phyloP scores from a whole-genome alignment of 2,888 invertebrate genomes.

The Gonocerus acuteangulatus region DNA sequence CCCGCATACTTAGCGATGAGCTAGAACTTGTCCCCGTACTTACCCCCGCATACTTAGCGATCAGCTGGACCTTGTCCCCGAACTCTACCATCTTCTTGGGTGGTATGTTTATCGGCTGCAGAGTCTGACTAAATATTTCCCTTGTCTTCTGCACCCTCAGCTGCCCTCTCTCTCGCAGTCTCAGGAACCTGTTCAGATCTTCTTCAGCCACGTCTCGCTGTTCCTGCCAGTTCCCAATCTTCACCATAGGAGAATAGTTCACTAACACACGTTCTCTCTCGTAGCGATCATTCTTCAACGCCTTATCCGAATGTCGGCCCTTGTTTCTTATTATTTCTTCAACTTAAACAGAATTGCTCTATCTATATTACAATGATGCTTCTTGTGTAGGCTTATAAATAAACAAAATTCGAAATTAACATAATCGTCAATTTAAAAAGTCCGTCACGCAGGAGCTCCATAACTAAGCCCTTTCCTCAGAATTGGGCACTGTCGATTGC shows the following conservation, averaged over 20 bases:
- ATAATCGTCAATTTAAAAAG: no score
- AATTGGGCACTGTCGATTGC: no score
- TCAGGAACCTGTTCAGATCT: slow-evolving; percentile 6
- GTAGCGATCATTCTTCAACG: background rate
- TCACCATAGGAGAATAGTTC: slow-evolving; percentile 9
- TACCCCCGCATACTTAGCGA: background rate
- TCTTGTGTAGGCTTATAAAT: no score
- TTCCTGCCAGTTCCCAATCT: slow-evolving; percentile 13
- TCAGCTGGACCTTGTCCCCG: slow-evolving; percentile 11
- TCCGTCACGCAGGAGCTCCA: no score
- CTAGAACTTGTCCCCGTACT: no score
- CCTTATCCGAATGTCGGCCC: background rate
- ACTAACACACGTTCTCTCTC: background rate
- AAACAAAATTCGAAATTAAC: no score
- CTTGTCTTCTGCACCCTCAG: slow-evolving; percentile 12
- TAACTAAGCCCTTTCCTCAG: no score
- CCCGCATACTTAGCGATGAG: no score
- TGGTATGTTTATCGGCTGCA: background rate
- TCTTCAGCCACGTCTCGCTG: slow-evolving; percentile 8
- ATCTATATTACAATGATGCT: no score
- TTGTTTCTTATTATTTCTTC: background rate
- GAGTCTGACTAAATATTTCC: slow-evolving; percentile 2
- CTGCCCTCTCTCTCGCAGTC: slow-evolving; percentile 2
- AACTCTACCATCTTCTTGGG: background rate
- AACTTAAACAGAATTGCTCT: background rate